phyloP scores from a whole-genome alignment of 2,888 invertebrate species.

The Rhaphigaster nebulosa region DNA sequence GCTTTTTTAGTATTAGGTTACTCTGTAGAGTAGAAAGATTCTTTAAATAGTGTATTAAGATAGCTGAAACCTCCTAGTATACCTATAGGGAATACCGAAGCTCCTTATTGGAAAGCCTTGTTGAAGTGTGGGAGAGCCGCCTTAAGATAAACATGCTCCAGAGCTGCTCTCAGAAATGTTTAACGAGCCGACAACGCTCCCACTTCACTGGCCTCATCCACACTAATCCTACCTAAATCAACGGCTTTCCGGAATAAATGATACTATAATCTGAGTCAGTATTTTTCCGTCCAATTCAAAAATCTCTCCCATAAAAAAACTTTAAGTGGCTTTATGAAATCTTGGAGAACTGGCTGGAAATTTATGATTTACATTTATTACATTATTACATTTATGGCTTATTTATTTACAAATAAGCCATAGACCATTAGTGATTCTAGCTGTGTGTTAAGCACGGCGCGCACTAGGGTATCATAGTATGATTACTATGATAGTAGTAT shows the following conservation, averaged over 20 bases:
- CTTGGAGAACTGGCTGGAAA: too few relatives aligned
- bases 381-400: too few relatives aligned
- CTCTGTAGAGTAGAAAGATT: too few relatives aligned
- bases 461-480: too few relatives aligned
- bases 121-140: not conserved
- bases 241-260: not conserved
- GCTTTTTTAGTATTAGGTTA: too few relatives aligned
- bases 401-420: too few relatives aligned
- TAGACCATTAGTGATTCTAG: too few relatives aligned
- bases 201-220: not conserved
- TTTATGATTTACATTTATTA: too few relatives aligned
- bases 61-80: not conserved
- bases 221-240: not conserved
- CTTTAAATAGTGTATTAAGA: not conserved
- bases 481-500: too few relatives aligned
- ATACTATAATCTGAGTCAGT: not conserved
- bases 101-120: constrained; percentile 3
- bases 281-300: not conserved
- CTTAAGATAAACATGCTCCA: constrained; percentile 8
- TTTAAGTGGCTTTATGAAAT: not conserved
- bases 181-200: not conserved
- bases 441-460: too few relatives aligned
- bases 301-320: not conserved
- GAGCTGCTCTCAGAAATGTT: constrained; percentile 7
- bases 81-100: not conserved